Percentiles rank a stretch among this genome's conserved stretches.
Evolutionary conservation across 1,140 invertebrate genomes (phyloP).

Genomic region (Ips nitidus): DNA sequence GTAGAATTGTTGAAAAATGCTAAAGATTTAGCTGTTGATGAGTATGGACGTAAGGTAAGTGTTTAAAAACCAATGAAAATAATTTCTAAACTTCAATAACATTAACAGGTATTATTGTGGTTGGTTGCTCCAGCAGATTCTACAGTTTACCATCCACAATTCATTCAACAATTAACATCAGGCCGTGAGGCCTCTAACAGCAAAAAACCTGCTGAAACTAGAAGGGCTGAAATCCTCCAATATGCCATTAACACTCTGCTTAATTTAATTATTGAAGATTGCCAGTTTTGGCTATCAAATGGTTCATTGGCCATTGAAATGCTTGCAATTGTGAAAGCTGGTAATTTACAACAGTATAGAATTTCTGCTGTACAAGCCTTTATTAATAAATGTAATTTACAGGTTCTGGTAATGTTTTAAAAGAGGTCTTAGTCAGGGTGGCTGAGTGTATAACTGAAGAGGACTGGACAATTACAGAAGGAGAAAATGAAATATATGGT

Average conservation of each 20-base stretch:
- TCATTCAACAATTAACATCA: constrained; percentile 68
- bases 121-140: constrained; percentile 77
- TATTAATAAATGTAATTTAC: not conserved
- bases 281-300: constrained; percentile 68
- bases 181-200: constrained; percentile 72
- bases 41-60: constrained; percentile 69
- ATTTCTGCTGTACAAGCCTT: not conserved
- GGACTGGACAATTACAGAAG: constrained; percentile 52
- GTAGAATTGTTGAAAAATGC: constrained; percentile 73
- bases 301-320: constrained; percentile 71
- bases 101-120: constrained; percentile 69
- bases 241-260: constrained; percentile 66
- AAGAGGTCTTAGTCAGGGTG: constrained; percentile 54
- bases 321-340: constrained; percentile 67
- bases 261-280: constrained; percentile 62
- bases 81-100: not conserved
- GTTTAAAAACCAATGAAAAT: not conserved
- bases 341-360: constrained; percentile 41
- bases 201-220: constrained; percentile 75
- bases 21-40: constrained; percentile 68
- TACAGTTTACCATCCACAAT: constrained; percentile 71
- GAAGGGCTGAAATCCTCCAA: constrained; percentile 73
- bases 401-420: constrained; percentile 36
- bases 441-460: constrained; percentile 53
- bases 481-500: constrained; percentile 57